phyloP scores from a whole-genome alignment of 2,888 invertebrate genomes.

The Mechanitis mazaeus region DNA sequence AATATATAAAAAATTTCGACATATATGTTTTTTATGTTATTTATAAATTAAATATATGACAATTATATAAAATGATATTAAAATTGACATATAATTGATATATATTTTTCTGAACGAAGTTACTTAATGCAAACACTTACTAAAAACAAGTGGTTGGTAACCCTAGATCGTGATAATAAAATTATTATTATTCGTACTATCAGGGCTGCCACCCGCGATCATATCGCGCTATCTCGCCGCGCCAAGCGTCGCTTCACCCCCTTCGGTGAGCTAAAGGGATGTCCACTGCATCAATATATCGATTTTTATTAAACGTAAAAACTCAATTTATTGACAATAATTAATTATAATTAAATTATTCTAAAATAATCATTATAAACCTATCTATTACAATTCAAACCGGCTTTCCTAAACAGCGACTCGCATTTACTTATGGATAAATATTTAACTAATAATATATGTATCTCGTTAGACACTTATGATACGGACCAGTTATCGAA shows the following conservation, averaged over 20 bases:
- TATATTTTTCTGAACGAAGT: not conserved
- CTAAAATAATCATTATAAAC: conserved; percentile 7
- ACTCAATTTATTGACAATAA: not conserved
- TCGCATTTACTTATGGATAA: conserved; percentile 19
- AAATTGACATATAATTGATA: no score
- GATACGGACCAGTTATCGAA: conserved; percentile 23
- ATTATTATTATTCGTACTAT: conserved; percentile 75
- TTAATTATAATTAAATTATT: not conserved
- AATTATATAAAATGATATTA: no score
- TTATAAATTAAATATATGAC: not conserved
- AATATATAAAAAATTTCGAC: no score
- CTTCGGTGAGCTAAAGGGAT: conserved; percentile 49
- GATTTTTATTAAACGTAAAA: conserved; percentile 27
- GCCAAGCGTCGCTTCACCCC: conserved; percentile 74
- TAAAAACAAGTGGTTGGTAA: conserved; percentile 37
- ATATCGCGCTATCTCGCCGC: conserved; percentile 71
- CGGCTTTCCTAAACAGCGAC: conserved; percentile 17
- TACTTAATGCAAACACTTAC: not conserved
- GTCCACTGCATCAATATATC: conserved; percentile 31
- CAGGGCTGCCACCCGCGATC: conserved; percentile 71
- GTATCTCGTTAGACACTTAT: conserved; percentile 17
- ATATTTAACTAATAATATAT: conserved; percentile 24
- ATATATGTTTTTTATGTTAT: no score
- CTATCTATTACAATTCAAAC: conserved; percentile 11
- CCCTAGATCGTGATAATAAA: conserved; percentile 71